Evolutionary conservation across 2,888 invertebrate species (phyloP).

Genomic region (Pilophorus perplexus): DNA sequence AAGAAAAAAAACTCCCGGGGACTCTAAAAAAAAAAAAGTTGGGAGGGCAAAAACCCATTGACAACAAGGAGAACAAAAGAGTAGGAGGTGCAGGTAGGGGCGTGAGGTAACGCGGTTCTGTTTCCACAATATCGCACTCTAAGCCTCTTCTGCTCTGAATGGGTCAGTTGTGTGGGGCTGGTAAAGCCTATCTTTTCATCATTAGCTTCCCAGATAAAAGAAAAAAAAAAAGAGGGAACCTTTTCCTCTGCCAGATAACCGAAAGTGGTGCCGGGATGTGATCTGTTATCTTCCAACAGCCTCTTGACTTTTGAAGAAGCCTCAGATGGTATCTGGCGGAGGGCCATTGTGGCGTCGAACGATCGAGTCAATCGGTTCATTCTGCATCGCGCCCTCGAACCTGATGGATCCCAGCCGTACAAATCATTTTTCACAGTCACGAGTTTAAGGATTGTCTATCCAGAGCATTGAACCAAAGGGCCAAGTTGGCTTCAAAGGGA

Average conservation of each 20-base stretch:
- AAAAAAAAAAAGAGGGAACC: background rate
- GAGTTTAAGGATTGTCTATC: too few relatives aligned
- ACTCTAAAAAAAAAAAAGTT: too few relatives aligned
- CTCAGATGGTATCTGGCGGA: too few relatives aligned
- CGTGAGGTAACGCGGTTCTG: constrained; percentile 30
- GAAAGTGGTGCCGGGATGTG: background rate
- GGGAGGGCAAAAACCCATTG: constrained; percentile 4
- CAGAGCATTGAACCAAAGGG: too few relatives aligned
- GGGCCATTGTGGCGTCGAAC: too few relatives aligned
- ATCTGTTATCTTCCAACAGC: constrained; percentile 19
- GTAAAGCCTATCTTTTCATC: constrained; percentile 30
- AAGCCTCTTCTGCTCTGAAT: constrained; percentile 27
- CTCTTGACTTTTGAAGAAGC: constrained; percentile 20
- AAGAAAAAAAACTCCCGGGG: constrained; percentile 4
- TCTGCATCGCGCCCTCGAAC: too few relatives aligned
- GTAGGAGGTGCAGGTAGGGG: constrained; percentile 21
- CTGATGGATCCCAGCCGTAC: too few relatives aligned
- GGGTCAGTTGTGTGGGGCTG: constrained; percentile 24
- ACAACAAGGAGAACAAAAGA: background rate
- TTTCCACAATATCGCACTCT: constrained; percentile 34
- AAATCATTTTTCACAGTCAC: too few relatives aligned
- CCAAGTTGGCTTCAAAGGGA: too few relatives aligned
- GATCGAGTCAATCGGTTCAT: too few relatives aligned
- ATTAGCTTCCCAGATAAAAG: constrained; percentile 15
- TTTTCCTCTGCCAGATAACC: background rate